phyloP scores from a whole-genome alignment of 1,140 invertebrate genomes.

The Galleria mellonella region DNA sequence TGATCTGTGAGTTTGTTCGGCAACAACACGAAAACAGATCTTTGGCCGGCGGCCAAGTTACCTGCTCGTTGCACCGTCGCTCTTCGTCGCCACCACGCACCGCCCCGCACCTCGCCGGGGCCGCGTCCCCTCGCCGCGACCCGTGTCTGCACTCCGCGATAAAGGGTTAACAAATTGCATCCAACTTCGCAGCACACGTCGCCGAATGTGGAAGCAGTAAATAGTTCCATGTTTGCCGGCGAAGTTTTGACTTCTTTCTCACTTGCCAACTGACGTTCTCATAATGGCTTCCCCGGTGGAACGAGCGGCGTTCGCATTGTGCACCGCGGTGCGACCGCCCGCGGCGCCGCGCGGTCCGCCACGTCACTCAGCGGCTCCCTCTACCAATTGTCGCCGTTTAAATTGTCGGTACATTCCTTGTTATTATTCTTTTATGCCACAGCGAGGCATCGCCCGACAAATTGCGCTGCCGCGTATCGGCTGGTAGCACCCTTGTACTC shows the following conservation, averaged over 20 bases:
- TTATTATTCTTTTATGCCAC: slow-evolving; percentile 50
- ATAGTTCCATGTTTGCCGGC: slow-evolving; percentile 53
- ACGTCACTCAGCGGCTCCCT: slow-evolving; percentile 9
- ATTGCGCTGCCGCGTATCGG: slow-evolving; percentile 26
- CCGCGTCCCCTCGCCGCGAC: slow-evolving; percentile 5
- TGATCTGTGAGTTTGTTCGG: slow-evolving; percentile 66
- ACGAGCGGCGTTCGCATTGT: slow-evolving; percentile 27
- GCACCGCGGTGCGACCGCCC: slow-evolving; percentile 9
- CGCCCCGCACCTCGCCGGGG: too few species aligned
- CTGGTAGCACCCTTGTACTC: slow-evolving; percentile 20
- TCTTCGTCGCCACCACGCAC: slow-evolving; percentile 8
- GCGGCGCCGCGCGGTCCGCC: slow-evolving; percentile 32
- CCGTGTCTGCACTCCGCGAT: slow-evolving; percentile 29
- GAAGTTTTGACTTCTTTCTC: slow-evolving; percentile 59
- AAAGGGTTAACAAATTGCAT: slow-evolving; percentile 61
- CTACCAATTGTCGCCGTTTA: slow-evolving; percentile 42
- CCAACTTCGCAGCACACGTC: slow-evolving; percentile 46
- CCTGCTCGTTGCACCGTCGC: slow-evolving; percentile 43
- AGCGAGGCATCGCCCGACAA: slow-evolving; percentile 17
- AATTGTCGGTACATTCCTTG: slow-evolving; percentile 49
- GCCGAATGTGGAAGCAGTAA: slow-evolving; percentile 50
- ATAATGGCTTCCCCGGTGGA: slow-evolving; percentile 35
- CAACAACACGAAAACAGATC: slow-evolving; percentile 69
- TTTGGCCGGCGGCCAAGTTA: slow-evolving; percentile 66
- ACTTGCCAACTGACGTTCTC: slow-evolving; percentile 41